A percentile compares a stretch with the other conserved stretches of the same genome.
phyloP scores from a whole-genome alignment of 2,888 invertebrate genomes.

The Gymnosoma rotundatum region DNA sequence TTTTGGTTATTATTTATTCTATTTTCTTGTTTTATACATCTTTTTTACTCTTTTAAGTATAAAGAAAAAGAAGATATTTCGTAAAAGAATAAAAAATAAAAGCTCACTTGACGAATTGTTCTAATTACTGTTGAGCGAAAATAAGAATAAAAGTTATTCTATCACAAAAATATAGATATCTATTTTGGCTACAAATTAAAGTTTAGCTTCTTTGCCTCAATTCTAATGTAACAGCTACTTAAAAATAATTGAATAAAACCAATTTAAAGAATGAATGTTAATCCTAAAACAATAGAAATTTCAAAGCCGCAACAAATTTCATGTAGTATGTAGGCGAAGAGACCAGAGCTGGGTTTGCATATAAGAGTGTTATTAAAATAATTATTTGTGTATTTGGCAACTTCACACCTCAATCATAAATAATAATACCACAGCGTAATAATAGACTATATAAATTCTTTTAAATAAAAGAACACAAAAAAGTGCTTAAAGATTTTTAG shows the following conservation, averaged over 20 bases:
- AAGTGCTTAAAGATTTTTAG: constrained; percentile 4
- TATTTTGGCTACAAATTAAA: neutral
- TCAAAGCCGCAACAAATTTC: neutral
- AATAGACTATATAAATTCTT: constrained; percentile 54
- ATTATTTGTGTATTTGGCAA: constrained; percentile 66
- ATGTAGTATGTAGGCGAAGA: neutral
- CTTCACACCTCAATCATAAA: constrained; percentile 68
- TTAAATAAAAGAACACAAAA: constrained; percentile 14
- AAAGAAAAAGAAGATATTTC: too few species aligned
- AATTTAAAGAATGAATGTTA: constrained; percentile 31
- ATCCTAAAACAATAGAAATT: constrained; percentile 4
- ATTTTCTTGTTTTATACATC: too few species aligned
- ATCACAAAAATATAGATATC: neutral
- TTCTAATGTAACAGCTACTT: neutral
- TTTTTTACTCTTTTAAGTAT: too few species aligned
- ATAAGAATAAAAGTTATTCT: neutral
- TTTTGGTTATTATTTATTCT: too few species aligned
- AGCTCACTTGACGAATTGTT: neutral
- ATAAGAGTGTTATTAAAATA: constrained; percentile 61
- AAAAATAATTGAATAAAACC: constrained; percentile 10
- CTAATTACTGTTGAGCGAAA: neutral
- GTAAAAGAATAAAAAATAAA: neutral
- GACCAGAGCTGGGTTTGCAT: constrained; percentile 15
- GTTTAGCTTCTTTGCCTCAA: neutral
- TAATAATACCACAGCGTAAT: constrained; percentile 43